Percentiles rank a stretch among this genome's conserved stretches.
Evolutionary conservation across 2,797 vertebrate genomes (phyloP).

Genomic region (Moxostoma hubbsi): DNA sequence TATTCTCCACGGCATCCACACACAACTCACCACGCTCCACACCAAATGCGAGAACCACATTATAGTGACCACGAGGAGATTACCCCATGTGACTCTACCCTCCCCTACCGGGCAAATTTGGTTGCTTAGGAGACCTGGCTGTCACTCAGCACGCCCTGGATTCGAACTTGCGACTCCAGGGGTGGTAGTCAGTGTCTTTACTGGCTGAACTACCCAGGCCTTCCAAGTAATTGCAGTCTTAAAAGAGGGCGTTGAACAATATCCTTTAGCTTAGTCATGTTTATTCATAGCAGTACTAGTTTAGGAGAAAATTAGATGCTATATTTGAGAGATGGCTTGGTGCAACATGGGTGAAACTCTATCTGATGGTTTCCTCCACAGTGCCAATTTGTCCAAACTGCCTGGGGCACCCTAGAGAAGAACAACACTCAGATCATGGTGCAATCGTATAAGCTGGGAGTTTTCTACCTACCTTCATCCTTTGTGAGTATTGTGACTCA

Average conservation of each 20-base stretch:
- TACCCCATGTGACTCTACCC: too few relatives aligned
- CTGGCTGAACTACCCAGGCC: too few relatives aligned
- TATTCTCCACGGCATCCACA: too few relatives aligned
- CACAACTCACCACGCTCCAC: too few relatives aligned
- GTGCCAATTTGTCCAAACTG: conserved; percentile 96
- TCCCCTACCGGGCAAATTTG: too few relatives aligned
- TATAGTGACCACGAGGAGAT: too few relatives aligned
- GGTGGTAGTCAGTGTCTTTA: too few relatives aligned
- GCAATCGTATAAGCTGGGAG: conserved; percentile 95
- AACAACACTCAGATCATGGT: conserved; percentile 92
- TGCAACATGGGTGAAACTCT: conserved; percentile 7
- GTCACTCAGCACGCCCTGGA: too few relatives aligned
- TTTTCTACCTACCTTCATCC: conserved; percentile 89
- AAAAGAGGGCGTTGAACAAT: background rate
- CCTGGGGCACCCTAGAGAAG: conserved; percentile 95
- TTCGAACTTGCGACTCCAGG: too few relatives aligned
- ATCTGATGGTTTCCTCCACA: conserved; percentile 61
- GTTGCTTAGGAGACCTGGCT: too few relatives aligned
- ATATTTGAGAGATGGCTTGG: background rate
- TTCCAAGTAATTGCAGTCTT: background rate
- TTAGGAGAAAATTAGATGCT: background rate
- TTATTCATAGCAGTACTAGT: conserved; percentile 10
- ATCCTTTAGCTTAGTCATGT: conserved; percentile 13
- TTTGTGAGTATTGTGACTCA: conserved; percentile 84
- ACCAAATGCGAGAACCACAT: too few relatives aligned